phyloP scores from a whole-genome alignment of 2,113 vertebrate species.

The Stigmatopora nigra region DNA sequence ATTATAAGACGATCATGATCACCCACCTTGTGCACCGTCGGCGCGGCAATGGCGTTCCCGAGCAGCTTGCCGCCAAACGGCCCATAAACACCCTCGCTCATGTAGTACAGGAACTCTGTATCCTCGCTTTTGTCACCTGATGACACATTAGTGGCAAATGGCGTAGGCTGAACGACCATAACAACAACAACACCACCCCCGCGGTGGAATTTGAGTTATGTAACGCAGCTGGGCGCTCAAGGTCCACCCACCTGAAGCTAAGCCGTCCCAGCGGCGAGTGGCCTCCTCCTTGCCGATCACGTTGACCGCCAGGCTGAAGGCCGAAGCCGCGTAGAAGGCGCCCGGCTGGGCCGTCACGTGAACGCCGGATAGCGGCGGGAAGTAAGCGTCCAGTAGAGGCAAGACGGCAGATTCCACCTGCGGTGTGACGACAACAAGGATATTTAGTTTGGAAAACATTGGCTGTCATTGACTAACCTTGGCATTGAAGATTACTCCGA shows the following conservation, averaged over 20 bases:
- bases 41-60: constrained; percentile 61
- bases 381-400: constrained; percentile 84
- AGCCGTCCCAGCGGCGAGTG: constrained; percentile 72
- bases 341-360: constrained; percentile 88
- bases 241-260: constrained; percentile 70
- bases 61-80: constrained; percentile 90
- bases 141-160: constrained; percentile 30
- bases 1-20: too few relatives aligned
- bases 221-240: not conserved
- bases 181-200: not conserved
- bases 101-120: constrained; percentile 85
- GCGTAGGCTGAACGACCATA: constrained; percentile 10
- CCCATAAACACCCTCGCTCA: constrained; percentile 97
- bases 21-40: constrained; percentile 89
- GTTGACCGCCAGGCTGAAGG: constrained; percentile 89
- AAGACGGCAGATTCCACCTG: constrained; percentile 82
- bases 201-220: not conserved
- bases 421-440: not conserved
- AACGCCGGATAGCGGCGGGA: constrained; percentile 83
- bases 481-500: too few relatives aligned
- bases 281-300: constrained; percentile 84
- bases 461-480: not conserved
- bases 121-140: constrained; percentile 75
- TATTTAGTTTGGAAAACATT: not conserved
- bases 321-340: constrained; percentile 86